Base-by-base conservation (phyloP, 2,113 vertebrate genomes). In the Megaceryle torquata region DNA sequence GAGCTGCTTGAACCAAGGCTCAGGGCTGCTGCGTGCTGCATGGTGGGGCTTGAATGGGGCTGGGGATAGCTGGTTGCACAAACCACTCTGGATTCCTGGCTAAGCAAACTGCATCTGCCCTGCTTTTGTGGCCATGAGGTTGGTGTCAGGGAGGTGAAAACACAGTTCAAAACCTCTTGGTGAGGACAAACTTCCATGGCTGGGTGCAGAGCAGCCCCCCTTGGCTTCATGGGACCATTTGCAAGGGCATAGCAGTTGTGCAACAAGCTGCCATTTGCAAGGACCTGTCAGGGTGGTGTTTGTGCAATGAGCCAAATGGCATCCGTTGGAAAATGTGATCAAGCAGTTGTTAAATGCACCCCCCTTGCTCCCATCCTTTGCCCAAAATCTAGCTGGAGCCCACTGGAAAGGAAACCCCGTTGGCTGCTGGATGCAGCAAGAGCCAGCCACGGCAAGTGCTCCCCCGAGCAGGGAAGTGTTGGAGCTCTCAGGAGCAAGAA, bases 401-500 rank as follows among this genome's bases (percentile, higher is more conserved):
- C 63, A 19, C 9, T 41, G 82, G 24, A 89, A 82, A 81, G 95
- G 95, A 88, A 82, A 81, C 26, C 64, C 35, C 5, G 4, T 63
- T 64, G 71, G 65, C 67, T 41, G 89, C 71, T 92, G 90, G 93
- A 91, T 48, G 72, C 77, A 57, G 51, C 35, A 48, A 82, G 87
- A 77, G 81, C 48, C 93, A 90, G 43, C 48, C 65, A 2, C 28
- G 54, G 83, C 63, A 48, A 80, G 67, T 3, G 0, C 63, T 78
- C 53, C 48, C n/a, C 13, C 0, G 15, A 75, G 95, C 93, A 46
- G 54, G 51, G 80, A 94, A 87, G 50, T 5, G 13, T 37, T 82
- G 91, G 79, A 91, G 80, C 91, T 59, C 90, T 91, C 77, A 85
- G 93, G 64, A 95, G 95, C 87, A 65, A 93, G 96, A 78, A 96